Evolutionary conservation across 1,140 invertebrate genomes (phyloP).

Genomic region (Carcinoscorpius rotundicauda): DNA sequence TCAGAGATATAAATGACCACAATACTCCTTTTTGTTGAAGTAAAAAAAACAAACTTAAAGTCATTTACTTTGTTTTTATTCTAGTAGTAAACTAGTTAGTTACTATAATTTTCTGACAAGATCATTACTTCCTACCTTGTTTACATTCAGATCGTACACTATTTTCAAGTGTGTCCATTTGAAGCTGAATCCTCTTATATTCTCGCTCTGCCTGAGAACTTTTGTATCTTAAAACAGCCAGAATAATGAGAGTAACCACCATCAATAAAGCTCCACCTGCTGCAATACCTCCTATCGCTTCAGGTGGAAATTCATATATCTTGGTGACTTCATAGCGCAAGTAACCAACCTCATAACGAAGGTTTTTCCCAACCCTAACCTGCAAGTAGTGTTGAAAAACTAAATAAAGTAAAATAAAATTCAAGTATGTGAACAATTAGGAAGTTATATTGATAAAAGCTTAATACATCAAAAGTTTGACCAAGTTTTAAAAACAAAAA

Average conservation of each 20-base stretch:
- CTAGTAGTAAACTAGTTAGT: too few relatives aligned
- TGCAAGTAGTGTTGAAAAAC: not conserved
- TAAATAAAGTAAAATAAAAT: too few relatives aligned
- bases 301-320: conserved; percentile 70
- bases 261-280: conserved; percentile 71
- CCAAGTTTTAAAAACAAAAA: too few relatives aligned
- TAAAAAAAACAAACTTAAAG: too few relatives aligned
- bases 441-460: too few relatives aligned
- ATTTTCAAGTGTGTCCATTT: conserved; percentile 98
- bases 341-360: conserved; percentile 71
- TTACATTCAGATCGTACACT: conserved; percentile 42
- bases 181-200: conserved; percentile 94
- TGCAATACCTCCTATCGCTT: conserved; percentile 72
- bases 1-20: too few relatives aligned
- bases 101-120: too few relatives aligned
- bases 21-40: too few relatives aligned
- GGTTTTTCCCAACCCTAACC: conserved; percentile 58
- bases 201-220: conserved; percentile 89
- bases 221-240: conserved; percentile 78
- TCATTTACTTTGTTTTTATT: too few relatives aligned
- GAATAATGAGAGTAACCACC: conserved; percentile 67
- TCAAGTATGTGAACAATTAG: too few relatives aligned
- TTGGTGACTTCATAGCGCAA: conserved; percentile 77
- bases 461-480: too few relatives aligned
- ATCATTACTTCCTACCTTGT: conserved; percentile 10